phyloP scores from a whole-genome alignment of 2,888 invertebrate species.

The Chromoteleia sp. region DNA sequence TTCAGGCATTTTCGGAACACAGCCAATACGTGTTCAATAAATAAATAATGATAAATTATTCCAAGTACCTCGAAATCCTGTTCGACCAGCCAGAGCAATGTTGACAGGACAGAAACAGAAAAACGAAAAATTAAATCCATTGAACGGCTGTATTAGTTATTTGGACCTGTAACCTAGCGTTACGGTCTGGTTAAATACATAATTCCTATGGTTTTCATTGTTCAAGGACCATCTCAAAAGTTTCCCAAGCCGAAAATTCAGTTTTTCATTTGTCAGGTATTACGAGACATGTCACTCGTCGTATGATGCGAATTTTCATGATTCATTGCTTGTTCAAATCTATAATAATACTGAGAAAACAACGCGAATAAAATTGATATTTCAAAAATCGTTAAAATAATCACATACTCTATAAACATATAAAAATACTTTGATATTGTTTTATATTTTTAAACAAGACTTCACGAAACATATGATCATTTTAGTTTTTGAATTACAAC shows the following conservation, averaged over 20 bases:
- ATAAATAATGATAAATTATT: conserved; percentile 82
- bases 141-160: conserved; percentile 69
- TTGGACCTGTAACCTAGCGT: conserved; percentile 62
- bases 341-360: background rate
- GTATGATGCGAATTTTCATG: conserved; percentile 9
- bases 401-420: too few species aligned
- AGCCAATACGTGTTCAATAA: conserved; percentile 78
- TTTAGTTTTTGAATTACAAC: too few species aligned
- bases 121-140: conserved; percentile 82
- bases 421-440: too few species aligned
- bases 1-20: conserved; percentile 82
- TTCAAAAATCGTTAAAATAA: too few species aligned
- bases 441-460: too few species aligned
- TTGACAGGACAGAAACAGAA: conserved; percentile 90
- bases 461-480: too few species aligned
- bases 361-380: background rate
- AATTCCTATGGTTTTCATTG: conserved; percentile 77
- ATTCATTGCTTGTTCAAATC: background rate
- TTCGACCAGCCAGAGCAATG: conserved; percentile 88
- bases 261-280: conserved; percentile 48
- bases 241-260: conserved; percentile 83
- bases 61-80: conserved; percentile 94
- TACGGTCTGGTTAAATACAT: conserved; percentile 62
- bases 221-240: conserved; percentile 86
- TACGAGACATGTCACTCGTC: conserved; percentile 40